A percentile compares a stretch with the other conserved stretches of the same genome.
Evolutionary conservation across 2,888 invertebrate genomes (phyloP).

Genomic region (Rhodophaea formosa): DNA sequence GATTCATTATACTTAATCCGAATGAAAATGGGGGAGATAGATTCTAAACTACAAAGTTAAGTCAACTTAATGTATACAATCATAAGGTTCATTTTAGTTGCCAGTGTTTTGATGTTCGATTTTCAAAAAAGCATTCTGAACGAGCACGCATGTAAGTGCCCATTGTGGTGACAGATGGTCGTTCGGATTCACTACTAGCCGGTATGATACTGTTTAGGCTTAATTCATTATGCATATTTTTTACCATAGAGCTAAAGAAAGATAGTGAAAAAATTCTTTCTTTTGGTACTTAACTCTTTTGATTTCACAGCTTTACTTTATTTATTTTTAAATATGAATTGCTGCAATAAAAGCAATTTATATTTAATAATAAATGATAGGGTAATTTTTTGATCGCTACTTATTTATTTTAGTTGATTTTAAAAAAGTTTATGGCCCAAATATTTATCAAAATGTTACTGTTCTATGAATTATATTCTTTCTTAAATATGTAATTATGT

Average conservation of each 20-base stretch:
- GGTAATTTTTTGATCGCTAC: too few species aligned
- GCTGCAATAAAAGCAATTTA: too few species aligned
- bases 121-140: conserved; percentile 67
- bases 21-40: conserved; percentile 61
- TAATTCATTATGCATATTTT: conserved; percentile 10
- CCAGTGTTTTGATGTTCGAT: conserved; percentile 41
- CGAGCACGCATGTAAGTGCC: conserved; percentile 73
- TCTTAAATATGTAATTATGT: too few species aligned
- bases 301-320: too few species aligned
- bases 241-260: not conserved
- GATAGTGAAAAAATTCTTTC: too few species aligned
- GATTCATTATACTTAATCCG: conserved; percentile 80
- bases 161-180: conserved; percentile 77
- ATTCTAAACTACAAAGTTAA: conserved; percentile 22
- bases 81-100: conserved; percentile 22
- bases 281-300: too few species aligned
- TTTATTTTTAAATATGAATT: too few species aligned
- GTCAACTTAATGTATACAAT: conserved; percentile 25
- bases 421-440: too few species aligned
- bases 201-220: conserved; percentile 37
- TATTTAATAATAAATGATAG: too few species aligned
- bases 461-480: too few species aligned
- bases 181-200: conserved; percentile 50
- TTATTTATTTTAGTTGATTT: too few species aligned
- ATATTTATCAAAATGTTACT: too few species aligned